Evolutionary conservation across 2,888 invertebrate genomes (phyloP), one percentile per base, ranked within the genome.

Genomic region (Agriopis leucophaearia): DNA sequence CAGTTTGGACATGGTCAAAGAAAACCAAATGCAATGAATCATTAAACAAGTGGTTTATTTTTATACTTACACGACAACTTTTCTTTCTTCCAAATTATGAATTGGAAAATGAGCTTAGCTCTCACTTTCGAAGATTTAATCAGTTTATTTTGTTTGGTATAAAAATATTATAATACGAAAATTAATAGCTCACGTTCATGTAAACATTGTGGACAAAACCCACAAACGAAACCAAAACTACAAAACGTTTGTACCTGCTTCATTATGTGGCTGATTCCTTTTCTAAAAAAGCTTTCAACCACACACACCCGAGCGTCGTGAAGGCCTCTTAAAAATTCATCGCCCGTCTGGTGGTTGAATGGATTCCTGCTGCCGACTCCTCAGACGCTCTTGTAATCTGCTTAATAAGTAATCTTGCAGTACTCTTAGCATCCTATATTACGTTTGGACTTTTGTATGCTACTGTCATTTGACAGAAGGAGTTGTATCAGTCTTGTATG

Each of bases 281-380:
- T 88, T 73, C 83, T 82, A 78, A 84, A 83, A 84, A 87, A 27
- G 83, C 88, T 87, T 86, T 86, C 88, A 88, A 84, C 84, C 84
- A 81, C 38, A 84, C 86, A 85, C 84, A 88, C 85, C 86, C 86
- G 42, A 66, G 76, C 86, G 87, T 83, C 87, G 87, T 86, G 84
- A 80, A 89, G 90, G 83, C 90, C 92, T 88, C 92, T 93, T 91
- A 92, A 93, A 92, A 92, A 93, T 93, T 92, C 93, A 93, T 91
- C 92, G 91, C 88, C 90, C 90, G 92, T 92, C 93, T 91, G 89
- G 87, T 78, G 77, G 78, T 79, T 79, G 90, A 87, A 91, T 90
- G 88, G 80, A 86, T 83, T 87, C 85, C 82, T 74, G 80, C 77
- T 27, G 27, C 27, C 77, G 83, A 80, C 83, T 85, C 81, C 82